Evolutionary conservation across 2,888 invertebrate genomes (phyloP).

Genomic region (Plemyria rubiginata): DNA sequence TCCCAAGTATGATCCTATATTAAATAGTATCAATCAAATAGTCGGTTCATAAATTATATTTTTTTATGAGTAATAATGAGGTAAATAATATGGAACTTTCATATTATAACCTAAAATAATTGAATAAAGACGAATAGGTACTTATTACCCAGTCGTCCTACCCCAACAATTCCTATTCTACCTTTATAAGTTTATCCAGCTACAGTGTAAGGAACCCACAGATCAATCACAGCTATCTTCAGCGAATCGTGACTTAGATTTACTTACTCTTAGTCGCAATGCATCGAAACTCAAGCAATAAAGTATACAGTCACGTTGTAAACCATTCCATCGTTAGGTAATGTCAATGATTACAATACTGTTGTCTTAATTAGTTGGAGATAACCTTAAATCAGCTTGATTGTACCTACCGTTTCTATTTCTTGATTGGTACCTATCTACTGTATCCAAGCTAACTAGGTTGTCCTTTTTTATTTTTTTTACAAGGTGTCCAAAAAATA

Average conservation of each 20-base stretch:
- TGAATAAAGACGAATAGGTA: too few species aligned
- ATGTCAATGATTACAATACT: slow-evolving; percentile 47
- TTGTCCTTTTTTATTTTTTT: slow-evolving; percentile 3
- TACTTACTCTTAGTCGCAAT: slow-evolving; percentile 33
- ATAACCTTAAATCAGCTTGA: slow-evolving; percentile 45
- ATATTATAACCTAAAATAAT: too few species aligned
- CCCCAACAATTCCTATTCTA: slow-evolving; percentile 3
- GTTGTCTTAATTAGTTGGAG: slow-evolving; percentile 47
- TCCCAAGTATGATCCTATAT: too few species aligned
- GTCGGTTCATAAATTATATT: too few species aligned
- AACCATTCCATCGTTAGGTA: slow-evolving; percentile 45
- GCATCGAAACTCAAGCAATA: slow-evolving; percentile 35
- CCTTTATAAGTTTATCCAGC: slow-evolving; percentile 8
- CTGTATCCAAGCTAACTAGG: slow-evolving; percentile 6
- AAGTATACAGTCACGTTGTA: slow-evolving; percentile 38
- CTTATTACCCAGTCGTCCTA: slow-evolving; percentile 3
- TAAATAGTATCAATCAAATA: too few species aligned
- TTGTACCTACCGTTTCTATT: slow-evolving; percentile 22
- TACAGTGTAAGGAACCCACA: slow-evolving; percentile 16
- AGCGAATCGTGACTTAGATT: slow-evolving; percentile 37
- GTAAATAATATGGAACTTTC: too few species aligned
- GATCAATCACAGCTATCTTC: slow-evolving; percentile 35
- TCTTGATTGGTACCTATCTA: slow-evolving; percentile 27
- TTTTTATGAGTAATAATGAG: too few species aligned
- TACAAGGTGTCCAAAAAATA: too few species aligned